A percentile compares a stretch with the other conserved stretches of the same genome.
These are phyloP conservation scores for Neofelis nebulosa DNA, from an alignment of 2,113 vertebrate genomes.

Conservation along the genomic window DNA sequence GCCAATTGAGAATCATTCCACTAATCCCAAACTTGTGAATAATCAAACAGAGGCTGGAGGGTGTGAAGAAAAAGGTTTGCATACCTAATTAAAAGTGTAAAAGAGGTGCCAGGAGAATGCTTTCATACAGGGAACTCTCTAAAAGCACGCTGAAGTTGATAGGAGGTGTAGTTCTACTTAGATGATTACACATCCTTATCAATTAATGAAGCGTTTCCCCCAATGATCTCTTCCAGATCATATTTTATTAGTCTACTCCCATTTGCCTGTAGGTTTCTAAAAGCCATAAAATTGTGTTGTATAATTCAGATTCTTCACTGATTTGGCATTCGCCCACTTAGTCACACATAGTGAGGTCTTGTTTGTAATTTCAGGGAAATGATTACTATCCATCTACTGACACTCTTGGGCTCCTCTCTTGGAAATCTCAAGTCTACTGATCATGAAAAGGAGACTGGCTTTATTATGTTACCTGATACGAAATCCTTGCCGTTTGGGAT, in stretches of 20 bases:
- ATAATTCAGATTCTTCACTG: not conserved
- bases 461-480: not conserved
- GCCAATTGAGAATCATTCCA: not conserved
- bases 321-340: not conserved
- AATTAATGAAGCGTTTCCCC: not conserved
- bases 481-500: conserved; percentile 9
- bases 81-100: not conserved
- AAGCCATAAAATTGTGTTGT: not conserved
- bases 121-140: not conserved
- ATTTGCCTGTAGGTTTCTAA: not conserved
- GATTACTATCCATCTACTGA: not conserved
- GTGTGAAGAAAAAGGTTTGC: not conserved
- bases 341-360: not conserved
- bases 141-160: not conserved
- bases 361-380: not conserved
- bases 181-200: not conserved
- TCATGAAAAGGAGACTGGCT: not conserved
- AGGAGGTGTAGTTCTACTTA: not conserved
- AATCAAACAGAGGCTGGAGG: not conserved
- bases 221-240: not conserved
- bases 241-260: not conserved
- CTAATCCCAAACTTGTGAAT: not conserved
- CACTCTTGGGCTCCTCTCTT: not conserved
- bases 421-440: not conserved
- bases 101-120: not conserved